Percentiles rank a stretch among this genome's conserved stretches.
These are phyloP conservation scores for Dimorphilus gyrociliatus DNA, from an alignment of 2,888 invertebrate genomes.

Conservation along the genomic window DNA sequence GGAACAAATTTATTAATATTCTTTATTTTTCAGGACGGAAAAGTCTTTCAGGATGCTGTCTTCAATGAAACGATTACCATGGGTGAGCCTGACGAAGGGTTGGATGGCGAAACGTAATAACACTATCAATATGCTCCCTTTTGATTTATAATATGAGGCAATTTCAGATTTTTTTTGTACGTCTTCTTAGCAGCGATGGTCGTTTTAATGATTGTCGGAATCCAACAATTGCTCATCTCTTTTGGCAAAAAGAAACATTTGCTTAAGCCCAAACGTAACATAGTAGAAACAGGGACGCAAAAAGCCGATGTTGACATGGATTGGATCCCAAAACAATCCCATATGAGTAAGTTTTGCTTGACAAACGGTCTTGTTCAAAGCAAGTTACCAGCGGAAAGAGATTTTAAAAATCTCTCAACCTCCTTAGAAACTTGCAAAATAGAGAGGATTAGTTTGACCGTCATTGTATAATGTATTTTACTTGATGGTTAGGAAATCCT, in stretches of 20 bases:
- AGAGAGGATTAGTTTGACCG: too few relatives aligned
- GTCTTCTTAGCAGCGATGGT: constrained; percentile 77
- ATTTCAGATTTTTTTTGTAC: constrained; percentile 70
- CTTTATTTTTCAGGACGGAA: constrained; percentile 43
- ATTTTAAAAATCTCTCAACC: too few relatives aligned
- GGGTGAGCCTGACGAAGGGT: constrained; percentile 82
- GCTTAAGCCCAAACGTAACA: constrained; percentile 27
- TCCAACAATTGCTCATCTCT: constrained; percentile 62
- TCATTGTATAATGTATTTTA: too few relatives aligned
- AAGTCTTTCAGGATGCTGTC: constrained; percentile 63
- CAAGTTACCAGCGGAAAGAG: too few relatives aligned
- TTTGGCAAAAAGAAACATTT: constrained; percentile 46
- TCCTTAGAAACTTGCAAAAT: too few relatives aligned
- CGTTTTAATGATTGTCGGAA: constrained; percentile 66
- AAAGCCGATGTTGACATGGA: constrained; percentile 82
- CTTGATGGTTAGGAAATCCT: too few relatives aligned
- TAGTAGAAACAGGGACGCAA: constrained; percentile 68
- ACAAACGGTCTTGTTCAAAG: too few relatives aligned
- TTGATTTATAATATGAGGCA: background rate
- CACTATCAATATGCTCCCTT: constrained; percentile 5
- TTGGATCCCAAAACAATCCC: constrained; percentile 75
- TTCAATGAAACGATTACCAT: constrained; percentile 95
- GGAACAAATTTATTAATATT: too few relatives aligned
- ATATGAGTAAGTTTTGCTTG: constrained; percentile 23
- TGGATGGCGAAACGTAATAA: constrained; percentile 82